These are phyloP conservation scores for Choristoneura rosaceana DNA, from an alignment of 2,888 invertebrate species.

Conservation along the genomic window DNA sequence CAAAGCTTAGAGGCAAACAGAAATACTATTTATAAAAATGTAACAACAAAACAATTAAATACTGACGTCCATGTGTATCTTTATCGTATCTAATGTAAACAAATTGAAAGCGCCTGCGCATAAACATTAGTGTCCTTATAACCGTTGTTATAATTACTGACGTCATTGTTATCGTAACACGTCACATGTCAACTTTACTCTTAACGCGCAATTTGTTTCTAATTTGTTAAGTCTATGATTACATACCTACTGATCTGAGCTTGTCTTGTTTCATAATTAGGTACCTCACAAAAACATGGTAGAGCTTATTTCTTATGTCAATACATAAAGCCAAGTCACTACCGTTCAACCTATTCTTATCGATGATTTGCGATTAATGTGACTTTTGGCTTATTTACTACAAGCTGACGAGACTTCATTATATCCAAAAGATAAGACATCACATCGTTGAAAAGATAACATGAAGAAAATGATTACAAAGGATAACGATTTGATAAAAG, in stretches of 20 bases:
- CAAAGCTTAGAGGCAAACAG: conserved; percentile 9
- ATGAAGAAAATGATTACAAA: not conserved
- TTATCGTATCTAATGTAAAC: conserved; percentile 35
- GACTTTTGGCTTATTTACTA: conserved; percentile 11
- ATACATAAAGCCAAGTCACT: conserved; percentile 21
- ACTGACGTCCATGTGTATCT: conserved; percentile 14
- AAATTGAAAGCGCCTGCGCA: conserved; percentile 28
- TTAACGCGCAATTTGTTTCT: conserved; percentile 37
- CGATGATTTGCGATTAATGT: conserved; percentile 18
- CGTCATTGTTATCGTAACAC: conserved; percentile 58
- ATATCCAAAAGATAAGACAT: conserved; percentile 16
- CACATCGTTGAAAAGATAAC: not conserved
- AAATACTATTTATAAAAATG: conserved; percentile 9
- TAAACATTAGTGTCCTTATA: conserved; percentile 36
- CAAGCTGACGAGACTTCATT: conserved; percentile 17
- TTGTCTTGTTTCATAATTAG: conserved; percentile 32
- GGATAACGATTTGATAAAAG: conserved; percentile 45
- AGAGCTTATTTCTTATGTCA: conserved; percentile 20
- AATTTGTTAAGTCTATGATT: conserved; percentile 15
- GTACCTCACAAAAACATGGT: conserved; percentile 19
- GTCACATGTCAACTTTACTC: conserved; percentile 42
- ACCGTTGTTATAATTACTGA: conserved; percentile 51
- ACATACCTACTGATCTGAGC: conserved; percentile 9
- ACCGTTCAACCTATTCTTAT: conserved; percentile 23
- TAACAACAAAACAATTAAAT: conserved; percentile 11